Base-by-base conservation (phyloP, 30 jellyfish, hydroid and myxozoan genomes). In the Cassiopea xamachana region DNA sequence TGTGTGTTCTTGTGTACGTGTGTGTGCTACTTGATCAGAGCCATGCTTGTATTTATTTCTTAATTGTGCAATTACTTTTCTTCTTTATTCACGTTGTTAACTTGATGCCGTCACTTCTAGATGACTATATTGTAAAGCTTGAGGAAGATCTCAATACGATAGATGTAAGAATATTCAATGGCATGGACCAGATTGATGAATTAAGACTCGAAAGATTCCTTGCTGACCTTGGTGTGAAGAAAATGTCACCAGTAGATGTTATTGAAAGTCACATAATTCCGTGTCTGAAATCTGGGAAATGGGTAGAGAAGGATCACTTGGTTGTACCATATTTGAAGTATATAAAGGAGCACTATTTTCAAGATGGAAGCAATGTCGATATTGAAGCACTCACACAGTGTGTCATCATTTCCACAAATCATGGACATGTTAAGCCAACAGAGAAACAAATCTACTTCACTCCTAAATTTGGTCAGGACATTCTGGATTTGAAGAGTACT, bases 251-350 rank as follows among this genome's bases (percentile, higher is more conserved):
- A 64, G 46, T 17, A 45, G 97, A 82, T 47, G 89, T 88, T 8
- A 85, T 93, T 5, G 75, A 93, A 6, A 85, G 79, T 81, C 92
- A 88, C 82, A 84, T 93, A 12, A 13, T 93, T 8, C 98, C 98
- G 62, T 59, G 85, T 7, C 83, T 93, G 69, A 72, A 84, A 79
- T 51, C 84, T 0, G 94, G 90, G n/a, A 76, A 81, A 39, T 93
- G 97, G 98, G 87, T 83, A 85, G 97, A 85, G 82, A 48, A 92
- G 96, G 92, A 79, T 60, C 89, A 93, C 15, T 93, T 93, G 45
- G 88, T 93, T 10, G 86, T 82, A 70, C 84, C 98, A 2, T 93
- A 58, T 78, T 50, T 79, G 86, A 49, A 67, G 10, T 93, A 88
- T 46, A 82, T 93, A 59, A 88, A 81, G 9, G 81, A 88, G 64